phyloP scores from a whole-genome alignment of 2,888 invertebrate genomes.

The Herminia tarsipennalis region DNA sequence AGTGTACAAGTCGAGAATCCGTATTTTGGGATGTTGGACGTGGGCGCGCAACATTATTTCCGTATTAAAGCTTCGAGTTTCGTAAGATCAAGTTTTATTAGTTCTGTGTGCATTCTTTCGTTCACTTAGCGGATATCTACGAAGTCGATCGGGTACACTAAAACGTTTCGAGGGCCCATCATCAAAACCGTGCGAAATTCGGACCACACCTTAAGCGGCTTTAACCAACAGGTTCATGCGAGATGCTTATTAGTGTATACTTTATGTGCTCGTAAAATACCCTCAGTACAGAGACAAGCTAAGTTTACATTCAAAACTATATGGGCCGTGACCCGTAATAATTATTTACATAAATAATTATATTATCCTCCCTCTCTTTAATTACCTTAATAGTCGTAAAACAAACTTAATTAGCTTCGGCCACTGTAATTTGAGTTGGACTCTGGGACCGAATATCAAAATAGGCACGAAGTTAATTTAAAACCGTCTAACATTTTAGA shows the following conservation, averaged over 20 bases:
- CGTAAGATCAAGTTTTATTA: conserved; percentile 65
- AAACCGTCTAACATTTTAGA: conserved; percentile 20
- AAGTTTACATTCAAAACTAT: conserved; percentile 36
- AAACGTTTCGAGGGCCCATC: conserved; percentile 60
- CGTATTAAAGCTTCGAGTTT: conserved; percentile 61
- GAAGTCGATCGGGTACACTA: conserved; percentile 57
- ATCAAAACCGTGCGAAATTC: conserved; percentile 65
- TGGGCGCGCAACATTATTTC: conserved; percentile 68
- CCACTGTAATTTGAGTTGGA: conserved; percentile 35
- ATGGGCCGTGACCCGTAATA: conserved; percentile 42
- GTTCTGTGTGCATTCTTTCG: conserved; percentile 56
- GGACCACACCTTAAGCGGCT: conserved; percentile 63
- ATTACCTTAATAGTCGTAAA: conserved; percentile 46
- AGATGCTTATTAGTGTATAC: conserved; percentile 43
- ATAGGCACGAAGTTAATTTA: conserved; percentile 27
- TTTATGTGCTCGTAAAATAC: conserved; percentile 39
- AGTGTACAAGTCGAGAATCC: conserved; percentile 48
- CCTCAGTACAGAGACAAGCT: conserved; percentile 22
- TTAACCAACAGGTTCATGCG: conserved; percentile 27
- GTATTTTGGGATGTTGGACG: conserved; percentile 49
- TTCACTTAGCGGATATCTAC: conserved; percentile 73
- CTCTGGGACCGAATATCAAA: conserved; percentile 39
- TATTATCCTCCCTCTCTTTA: conserved; percentile 38
- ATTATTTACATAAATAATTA: conserved; percentile 47
- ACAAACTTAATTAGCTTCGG: conserved; percentile 43